These are phyloP conservation scores for Gallinago media DNA, from an alignment of 2,113 vertebrate genomes.

Conservation along the genomic window DNA sequence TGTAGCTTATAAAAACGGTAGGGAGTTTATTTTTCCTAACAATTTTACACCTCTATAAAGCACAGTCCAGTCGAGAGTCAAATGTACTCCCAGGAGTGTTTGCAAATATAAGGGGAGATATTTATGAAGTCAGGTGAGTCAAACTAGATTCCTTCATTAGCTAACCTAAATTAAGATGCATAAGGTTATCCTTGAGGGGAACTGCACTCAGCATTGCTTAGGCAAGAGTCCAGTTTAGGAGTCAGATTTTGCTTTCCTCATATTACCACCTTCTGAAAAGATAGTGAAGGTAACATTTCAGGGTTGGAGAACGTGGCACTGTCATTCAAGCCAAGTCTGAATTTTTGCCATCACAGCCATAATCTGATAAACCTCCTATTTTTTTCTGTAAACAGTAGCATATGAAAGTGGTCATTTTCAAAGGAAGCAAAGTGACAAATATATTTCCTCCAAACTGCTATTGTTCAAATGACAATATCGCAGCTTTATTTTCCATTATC, in stretches of 20 bases:
- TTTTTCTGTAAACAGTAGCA: neutral
- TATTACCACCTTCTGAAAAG: conserved; percentile 32
- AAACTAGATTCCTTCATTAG: neutral
- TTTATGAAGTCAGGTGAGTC: neutral
- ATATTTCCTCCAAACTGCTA: neutral
- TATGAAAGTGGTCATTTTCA: neutral
- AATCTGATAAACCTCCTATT: neutral
- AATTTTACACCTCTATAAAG: neutral
- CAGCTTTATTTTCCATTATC: neutral
- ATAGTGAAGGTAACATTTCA: conserved; percentile 4
- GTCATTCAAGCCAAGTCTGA: neutral
- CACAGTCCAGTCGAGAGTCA: neutral
- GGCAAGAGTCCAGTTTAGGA: neutral
- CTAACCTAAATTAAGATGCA: neutral
- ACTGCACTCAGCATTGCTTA: neutral
- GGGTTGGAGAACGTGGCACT: neutral
- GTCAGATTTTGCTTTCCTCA: conserved; percentile 50
- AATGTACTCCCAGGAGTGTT: neutral
- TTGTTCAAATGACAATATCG: neutral
- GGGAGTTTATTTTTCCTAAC: neutral
- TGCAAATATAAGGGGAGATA: neutral
- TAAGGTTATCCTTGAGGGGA: neutral
- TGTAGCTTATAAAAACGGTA: neutral
- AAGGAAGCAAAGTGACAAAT: neutral
- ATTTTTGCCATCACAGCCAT: neutral